Base-by-base conservation (phyloP, 37 sponge, comb jelly and placozoan species). In the Petrosia ficiformis region DNA sequence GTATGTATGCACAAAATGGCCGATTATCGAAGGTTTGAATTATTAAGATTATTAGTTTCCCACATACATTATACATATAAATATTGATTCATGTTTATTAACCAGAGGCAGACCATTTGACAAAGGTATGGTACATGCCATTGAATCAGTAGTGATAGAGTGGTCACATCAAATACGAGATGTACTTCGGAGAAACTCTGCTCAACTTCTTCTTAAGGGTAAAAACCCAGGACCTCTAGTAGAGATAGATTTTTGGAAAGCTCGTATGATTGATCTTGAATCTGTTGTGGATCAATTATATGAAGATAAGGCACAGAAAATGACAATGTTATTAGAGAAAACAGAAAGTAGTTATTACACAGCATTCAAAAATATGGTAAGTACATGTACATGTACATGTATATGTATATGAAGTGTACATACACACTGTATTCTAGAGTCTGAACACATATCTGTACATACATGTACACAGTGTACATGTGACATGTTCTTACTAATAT, bases 171-270 rank as follows among this genome's bases (percentile, higher is more conserved):
- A 95, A 75, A 86, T 94, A 14, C 77, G 90, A 48, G 96, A 89
- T 64, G 90, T 97, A 1, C 83, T 97, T n/a, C 73, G 84, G 70
- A 89, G 86, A 75, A 84, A 65, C 59, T 97, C 98, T n/a, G 90
- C 90, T 38, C 88, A 92, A 63, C 90, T 87, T 21, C 82, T 97
- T 64, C 66, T 95, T 37, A 86, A 86, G 44, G 98, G 98, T 22
- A 77, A 72, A 70, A 87, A 93, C 61, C 96, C 99, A 16, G 80
- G 78, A 38, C 99, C 99, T 10, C 71, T 90, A 21, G 91, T 87
- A 21, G 99, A 98, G 82, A 81, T 95, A 6, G 91, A 90, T 19
- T 98, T 95, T 70, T 98, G 99, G 99, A 87, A 87, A 54, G 87
- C 89, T 3, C 72, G 94, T 41, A 74, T 54, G 40, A 74, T 85